These are phyloP conservation scores for Opisthocomus hoazin DNA, from an alignment of 2,113 vertebrate genomes.

Conservation along the genomic window DNA sequence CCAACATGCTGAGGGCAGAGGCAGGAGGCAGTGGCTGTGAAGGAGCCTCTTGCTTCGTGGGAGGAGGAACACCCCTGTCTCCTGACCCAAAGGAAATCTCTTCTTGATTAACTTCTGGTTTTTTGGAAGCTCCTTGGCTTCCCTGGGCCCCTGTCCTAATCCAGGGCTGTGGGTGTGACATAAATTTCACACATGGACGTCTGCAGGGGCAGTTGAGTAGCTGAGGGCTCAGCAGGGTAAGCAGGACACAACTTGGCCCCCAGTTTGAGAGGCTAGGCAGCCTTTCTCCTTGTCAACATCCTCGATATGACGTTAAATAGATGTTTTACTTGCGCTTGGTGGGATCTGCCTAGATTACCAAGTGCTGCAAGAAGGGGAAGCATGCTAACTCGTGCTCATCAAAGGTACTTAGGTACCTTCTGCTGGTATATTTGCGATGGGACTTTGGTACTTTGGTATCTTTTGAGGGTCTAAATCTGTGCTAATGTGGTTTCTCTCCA, in stretches of 20 bases:
- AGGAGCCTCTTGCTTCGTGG: background rate
- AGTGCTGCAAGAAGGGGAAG: background rate
- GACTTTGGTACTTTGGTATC: background rate
- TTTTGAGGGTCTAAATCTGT: background rate
- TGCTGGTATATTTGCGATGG: background rate
- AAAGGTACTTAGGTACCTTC: background rate
- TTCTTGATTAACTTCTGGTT: background rate
- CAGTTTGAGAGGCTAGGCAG: fast-evolving
- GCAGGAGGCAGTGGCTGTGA: background rate
- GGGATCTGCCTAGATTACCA: background rate
- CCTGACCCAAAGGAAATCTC: background rate
- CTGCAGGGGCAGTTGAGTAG: fast-evolving
- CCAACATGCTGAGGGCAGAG: background rate
- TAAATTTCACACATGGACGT: fast-evolving
- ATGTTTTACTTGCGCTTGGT: background rate
- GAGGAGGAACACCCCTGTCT: background rate
- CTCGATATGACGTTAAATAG: background rate
- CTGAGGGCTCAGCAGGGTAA: background rate
- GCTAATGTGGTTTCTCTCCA: background rate
- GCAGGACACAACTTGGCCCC: background rate
- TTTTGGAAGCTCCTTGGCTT: background rate
- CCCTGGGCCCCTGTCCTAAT: background rate
- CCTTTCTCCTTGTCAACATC: background rate
- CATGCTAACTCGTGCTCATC: background rate
- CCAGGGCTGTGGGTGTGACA: fast-evolving